Conservation (phyloP, 2,113 vertebrate genomes). For the Vombatus ursinus region DNA sequence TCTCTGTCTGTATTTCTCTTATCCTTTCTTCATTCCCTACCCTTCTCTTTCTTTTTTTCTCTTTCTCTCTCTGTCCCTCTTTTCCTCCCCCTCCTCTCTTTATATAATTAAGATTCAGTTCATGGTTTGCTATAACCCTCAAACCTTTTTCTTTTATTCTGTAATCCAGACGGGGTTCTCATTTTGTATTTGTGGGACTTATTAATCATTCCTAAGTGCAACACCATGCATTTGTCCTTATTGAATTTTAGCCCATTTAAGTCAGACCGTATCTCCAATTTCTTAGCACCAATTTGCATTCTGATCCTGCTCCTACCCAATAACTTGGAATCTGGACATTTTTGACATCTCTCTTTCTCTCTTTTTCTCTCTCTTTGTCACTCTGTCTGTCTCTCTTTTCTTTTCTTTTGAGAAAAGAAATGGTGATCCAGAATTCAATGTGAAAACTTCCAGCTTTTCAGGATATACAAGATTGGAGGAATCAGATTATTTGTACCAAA, state of each 20-base stretch:
- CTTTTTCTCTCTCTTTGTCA: too few relatives aligned
- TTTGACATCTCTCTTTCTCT: not conserved
- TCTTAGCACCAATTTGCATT: constrained; percentile 41
- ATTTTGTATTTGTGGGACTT: constrained; percentile 26
- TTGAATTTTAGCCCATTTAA: constrained; percentile 31
- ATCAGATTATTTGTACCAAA: constrained; percentile 30
- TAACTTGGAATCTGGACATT: constrained; percentile 28
- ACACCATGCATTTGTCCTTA: constrained; percentile 32
- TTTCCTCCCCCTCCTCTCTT: not conserved
- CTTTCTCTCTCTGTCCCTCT: not conserved
- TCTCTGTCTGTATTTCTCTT: not conserved
- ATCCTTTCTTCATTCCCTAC: not conserved
- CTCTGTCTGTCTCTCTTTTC: not conserved
- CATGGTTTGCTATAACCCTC: not conserved
- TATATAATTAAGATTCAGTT: constrained; percentile 13
- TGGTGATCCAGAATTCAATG: not conserved
- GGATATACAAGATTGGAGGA: constrained; percentile 28
- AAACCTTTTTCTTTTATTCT: not conserved
- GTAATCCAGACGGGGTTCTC: not conserved
- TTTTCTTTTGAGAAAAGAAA: not conserved
- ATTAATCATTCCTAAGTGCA: constrained; percentile 39
- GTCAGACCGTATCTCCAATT: constrained; percentile 33
- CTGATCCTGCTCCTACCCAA: not conserved
- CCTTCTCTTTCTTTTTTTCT: not conserved
- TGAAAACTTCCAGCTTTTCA: not conserved